phyloP scores from a whole-genome alignment of 2,113 vertebrate species.

The Triplophysa dalaica region DNA sequence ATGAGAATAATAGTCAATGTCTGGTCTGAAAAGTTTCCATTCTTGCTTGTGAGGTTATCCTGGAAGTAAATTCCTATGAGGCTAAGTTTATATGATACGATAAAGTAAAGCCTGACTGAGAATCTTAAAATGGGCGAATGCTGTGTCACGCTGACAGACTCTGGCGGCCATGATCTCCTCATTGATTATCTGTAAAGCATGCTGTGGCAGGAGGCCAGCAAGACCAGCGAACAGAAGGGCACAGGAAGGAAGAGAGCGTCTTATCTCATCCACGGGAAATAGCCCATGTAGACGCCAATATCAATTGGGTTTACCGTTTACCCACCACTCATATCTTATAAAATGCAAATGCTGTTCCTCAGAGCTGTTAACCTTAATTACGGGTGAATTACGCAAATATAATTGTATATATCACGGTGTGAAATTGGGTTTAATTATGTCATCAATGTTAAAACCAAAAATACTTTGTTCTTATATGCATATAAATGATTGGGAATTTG shows the following conservation, averaged over 20 bases:
- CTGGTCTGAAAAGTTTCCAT: slow-evolving; percentile 2
- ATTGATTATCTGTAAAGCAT: slow-evolving; percentile 55
- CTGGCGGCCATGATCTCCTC: slow-evolving; percentile 38
- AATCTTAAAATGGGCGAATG: slow-evolving; percentile 27
- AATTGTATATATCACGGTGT: slow-evolving; percentile 12
- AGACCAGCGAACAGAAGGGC: slow-evolving; percentile 39
- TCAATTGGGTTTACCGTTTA: slow-evolving; percentile 45
- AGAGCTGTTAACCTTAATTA: slow-evolving; percentile 39
- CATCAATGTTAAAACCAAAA: slow-evolving; percentile 16
- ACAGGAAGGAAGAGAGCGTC: slow-evolving; percentile 36
- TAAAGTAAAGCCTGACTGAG: slow-evolving; percentile 24
- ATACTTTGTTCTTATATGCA: slow-evolving; percentile 27
- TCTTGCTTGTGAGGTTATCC: background rate
- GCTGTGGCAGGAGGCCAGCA: slow-evolving; percentile 40
- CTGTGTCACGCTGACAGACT: slow-evolving; percentile 53
- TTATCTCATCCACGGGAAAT: slow-evolving; percentile 36
- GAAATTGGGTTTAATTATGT: slow-evolving; percentile 36
- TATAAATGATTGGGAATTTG: slow-evolving; percentile 23
- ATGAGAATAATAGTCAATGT: slow-evolving; percentile 12
- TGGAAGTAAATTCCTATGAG: slow-evolving; percentile 1
- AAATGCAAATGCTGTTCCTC: slow-evolving; percentile 33
- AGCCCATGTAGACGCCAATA: slow-evolving; percentile 13
- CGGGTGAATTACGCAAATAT: slow-evolving; percentile 29
- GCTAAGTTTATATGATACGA: background rate
- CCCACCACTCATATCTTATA: slow-evolving; percentile 28